phyloP scores from a whole-genome alignment of 2,113 vertebrate species.

The human region DNA sequence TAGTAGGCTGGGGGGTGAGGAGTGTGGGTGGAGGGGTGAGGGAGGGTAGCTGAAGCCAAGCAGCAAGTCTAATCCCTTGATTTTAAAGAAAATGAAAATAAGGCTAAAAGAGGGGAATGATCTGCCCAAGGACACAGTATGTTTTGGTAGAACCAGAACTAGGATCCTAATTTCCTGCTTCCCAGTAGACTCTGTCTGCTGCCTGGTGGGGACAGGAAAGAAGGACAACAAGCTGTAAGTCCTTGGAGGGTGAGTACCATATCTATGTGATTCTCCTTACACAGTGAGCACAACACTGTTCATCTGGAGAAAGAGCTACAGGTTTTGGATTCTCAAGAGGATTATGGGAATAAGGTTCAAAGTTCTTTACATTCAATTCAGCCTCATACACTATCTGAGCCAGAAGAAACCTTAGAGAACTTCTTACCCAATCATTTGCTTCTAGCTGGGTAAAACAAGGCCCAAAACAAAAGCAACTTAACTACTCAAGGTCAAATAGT shows the following conservation, averaged over 20 bases:
- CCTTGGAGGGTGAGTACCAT: not conserved
- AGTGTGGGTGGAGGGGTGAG: too few relatives aligned
- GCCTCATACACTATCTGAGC: not conserved
- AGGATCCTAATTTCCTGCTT: not conserved
- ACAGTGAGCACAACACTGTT: not conserved
- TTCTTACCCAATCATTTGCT: not conserved
- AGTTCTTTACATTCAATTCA: not conserved
- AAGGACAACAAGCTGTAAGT: not conserved
- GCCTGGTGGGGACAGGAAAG: not conserved
- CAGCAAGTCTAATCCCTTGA: not conserved
- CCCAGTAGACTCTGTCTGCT: not conserved
- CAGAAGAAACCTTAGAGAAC: not conserved
- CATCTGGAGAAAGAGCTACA: not conserved
- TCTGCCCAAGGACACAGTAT: not conserved
- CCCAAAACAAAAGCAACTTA: not conserved
- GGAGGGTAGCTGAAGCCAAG: not conserved
- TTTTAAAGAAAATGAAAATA: constrained; percentile 30
- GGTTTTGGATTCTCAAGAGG: not conserved
- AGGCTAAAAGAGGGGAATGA: not conserved
- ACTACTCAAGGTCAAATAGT: not conserved
- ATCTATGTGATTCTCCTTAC: not conserved
- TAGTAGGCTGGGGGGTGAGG: not conserved
- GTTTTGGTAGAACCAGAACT: not conserved
- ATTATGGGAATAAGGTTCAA: not conserved
- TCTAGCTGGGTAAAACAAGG: not conserved